Base-by-base conservation (phyloP, 53 echinoderm and acorn worm genomes). In the Antedon mediterranea region DNA sequence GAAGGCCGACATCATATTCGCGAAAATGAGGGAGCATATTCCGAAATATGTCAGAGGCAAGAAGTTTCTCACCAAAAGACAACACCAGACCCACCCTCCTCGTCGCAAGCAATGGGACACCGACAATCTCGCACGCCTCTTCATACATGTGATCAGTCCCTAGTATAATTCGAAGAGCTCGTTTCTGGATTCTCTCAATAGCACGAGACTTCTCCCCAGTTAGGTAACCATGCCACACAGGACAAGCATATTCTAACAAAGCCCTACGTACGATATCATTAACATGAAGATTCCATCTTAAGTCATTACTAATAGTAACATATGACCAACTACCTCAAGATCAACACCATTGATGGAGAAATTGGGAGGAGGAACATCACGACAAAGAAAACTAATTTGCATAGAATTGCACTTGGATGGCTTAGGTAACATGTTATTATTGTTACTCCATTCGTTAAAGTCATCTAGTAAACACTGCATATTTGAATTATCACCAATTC, bases 201-300 rank as follows among this genome's bases (percentile, higher is more conserved):
- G 74, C 74, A 42, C 29, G 42, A 18, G 43, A 15, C 42, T 81
- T 43, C 28, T 81, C 43, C n/a, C n/a, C 80, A 70, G 71, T 70
- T 8, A 78, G 70, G 30, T 70, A 78, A 33, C 79, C 32, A 32
- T 78, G 79, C 30, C 82, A 82, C 31, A 82, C 71, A 32, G 75
- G 82, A 30, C 76, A 33, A 26, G 82, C 82, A 70, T 82, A 82
- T 71, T 76, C 75, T 34, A 82, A 82, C 28, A 82, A 71, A 32
- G 76, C 82, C 34, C 76, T 81, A 74, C 76, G 0, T 4, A 82
- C 82, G 75, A 82, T 82, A 32, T 82, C 82, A 1, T 44, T n/a
- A 44, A 71, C 32, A 33, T 82, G 82, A 43, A 75, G 44, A 44
- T 82, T 34, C 76, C 71, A 82, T 41, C 71, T 82, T 76, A 82